These are phyloP conservation scores for Tachystola acroxantha DNA, from an alignment of 2,888 invertebrate species.

Conservation along the genomic window DNA sequence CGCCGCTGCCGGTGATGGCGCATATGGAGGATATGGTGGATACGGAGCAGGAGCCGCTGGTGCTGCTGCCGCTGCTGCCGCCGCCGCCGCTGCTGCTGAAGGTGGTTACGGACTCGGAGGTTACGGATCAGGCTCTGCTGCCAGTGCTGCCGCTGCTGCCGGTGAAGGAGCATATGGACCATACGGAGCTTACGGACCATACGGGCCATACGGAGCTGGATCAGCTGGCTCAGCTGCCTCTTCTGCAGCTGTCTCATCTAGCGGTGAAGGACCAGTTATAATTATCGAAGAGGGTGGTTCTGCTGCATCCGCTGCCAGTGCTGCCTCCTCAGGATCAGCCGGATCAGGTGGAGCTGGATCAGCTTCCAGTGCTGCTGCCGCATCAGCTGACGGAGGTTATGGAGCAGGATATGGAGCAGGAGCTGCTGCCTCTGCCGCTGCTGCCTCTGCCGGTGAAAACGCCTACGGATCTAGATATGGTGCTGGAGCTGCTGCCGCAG, in stretches of 20 bases:
- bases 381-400: not conserved
- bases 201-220: not conserved
- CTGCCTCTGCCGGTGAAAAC: not conserved
- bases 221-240: not conserved
- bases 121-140: slow-evolving; percentile 4
- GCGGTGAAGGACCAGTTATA: too few relatives aligned
- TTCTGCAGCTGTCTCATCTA: not conserved
- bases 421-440: not conserved
- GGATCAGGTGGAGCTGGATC: not conserved
- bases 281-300: too few relatives aligned
- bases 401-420: not conserved
- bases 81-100: slow-evolving; percentile 5
- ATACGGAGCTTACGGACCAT: not conserved
- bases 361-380: not conserved
- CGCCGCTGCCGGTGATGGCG: slow-evolving; percentile 2
- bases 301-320: too few relatives aligned
- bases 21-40: not conserved
- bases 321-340: not conserved
- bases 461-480: slow-evolving; percentile 1
- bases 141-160: slow-evolving; percentile 3
- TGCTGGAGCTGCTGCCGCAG: not conserved
- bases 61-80: slow-evolving; percentile 3
- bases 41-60: not conserved
- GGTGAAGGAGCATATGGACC: slow-evolving; percentile 6
- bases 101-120: slow-evolving; percentile 4